Conservation (phyloP, 1,140 invertebrate genomes). For the Cotesia vestalis region DNA sequence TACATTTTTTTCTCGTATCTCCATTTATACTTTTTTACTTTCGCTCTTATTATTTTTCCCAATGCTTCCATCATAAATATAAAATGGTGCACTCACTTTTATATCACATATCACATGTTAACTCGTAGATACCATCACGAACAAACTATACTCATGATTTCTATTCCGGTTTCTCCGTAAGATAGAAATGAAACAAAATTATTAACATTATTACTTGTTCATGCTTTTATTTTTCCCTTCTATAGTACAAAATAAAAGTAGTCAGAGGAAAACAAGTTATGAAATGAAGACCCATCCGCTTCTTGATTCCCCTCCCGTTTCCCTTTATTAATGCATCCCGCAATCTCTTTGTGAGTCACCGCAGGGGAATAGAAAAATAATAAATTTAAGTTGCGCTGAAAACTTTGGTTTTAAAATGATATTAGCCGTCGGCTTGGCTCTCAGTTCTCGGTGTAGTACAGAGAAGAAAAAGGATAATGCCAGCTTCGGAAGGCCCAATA, state of each 20-base stretch:
- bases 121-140: no score
- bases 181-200: no score
- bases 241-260: background rate
- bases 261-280: conserved; percentile 12
- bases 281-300: background rate
- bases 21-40: no score
- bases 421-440: conserved; percentile 42
- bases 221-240: no score
- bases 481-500: conserved; percentile 4
- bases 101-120: conserved; percentile 17
- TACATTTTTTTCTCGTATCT: no score
- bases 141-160: no score
- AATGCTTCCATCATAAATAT: conserved; percentile 4
- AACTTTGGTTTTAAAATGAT: conserved; percentile 63
- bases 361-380: conserved; percentile 47
- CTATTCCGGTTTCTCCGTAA: no score
- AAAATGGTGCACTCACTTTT: conserved; percentile 9
- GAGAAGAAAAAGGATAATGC: conserved; percentile 15
- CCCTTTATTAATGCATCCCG: conserved; percentile 7
- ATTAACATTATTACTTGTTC: no score
- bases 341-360: conserved; percentile 13
- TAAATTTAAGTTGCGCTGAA: conserved; percentile 55
- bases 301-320: background rate
- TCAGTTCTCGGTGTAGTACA: conserved; percentile 1
- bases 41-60: conserved; percentile 14